These are phyloP conservation scores for Basileuterus tristriatus DNA, from an alignment of 2,797 vertebrate genomes.

Conservation along the genomic window DNA sequence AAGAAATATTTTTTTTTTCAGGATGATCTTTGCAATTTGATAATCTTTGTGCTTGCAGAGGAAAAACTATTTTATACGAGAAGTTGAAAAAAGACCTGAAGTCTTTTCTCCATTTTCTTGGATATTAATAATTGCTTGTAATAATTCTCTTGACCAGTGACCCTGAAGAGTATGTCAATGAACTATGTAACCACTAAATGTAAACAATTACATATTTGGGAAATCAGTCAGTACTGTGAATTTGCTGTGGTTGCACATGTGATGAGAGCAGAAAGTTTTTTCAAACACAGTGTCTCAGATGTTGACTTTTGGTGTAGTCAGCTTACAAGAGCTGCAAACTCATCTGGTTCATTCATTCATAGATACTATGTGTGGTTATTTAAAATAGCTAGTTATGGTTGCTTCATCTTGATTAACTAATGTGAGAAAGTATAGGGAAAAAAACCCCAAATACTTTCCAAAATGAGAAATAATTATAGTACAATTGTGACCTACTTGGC, in stretches of 20 bases:
- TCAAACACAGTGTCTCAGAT: not conserved
- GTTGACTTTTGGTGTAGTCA: not conserved
- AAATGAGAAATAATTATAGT: not conserved
- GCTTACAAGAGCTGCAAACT: not conserved
- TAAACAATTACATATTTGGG: not conserved
- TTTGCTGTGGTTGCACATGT: not conserved
- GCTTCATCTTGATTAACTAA: not conserved
- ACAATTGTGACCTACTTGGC: not conserved
- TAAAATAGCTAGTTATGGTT: not conserved
- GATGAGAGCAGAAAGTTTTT: not conserved
- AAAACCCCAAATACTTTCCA: not conserved
- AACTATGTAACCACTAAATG: not conserved
- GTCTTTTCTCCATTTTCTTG: not conserved
- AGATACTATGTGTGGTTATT: not conserved
- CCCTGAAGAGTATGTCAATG: not conserved
- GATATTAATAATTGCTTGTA: not conserved
- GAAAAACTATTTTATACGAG: not conserved
- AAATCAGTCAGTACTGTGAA: not conserved
- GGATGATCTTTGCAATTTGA: not conserved
- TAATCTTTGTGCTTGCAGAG: not conserved
- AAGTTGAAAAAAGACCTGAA: not conserved
- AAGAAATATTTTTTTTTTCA: not conserved
- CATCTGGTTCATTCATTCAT: not conserved
- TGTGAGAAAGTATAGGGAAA: not conserved
- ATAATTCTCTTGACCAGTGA: not conserved